These are phyloP conservation scores for Rhineura floridana DNA, from an alignment of 2,113 vertebrate genomes.

Conservation along the genomic window DNA sequence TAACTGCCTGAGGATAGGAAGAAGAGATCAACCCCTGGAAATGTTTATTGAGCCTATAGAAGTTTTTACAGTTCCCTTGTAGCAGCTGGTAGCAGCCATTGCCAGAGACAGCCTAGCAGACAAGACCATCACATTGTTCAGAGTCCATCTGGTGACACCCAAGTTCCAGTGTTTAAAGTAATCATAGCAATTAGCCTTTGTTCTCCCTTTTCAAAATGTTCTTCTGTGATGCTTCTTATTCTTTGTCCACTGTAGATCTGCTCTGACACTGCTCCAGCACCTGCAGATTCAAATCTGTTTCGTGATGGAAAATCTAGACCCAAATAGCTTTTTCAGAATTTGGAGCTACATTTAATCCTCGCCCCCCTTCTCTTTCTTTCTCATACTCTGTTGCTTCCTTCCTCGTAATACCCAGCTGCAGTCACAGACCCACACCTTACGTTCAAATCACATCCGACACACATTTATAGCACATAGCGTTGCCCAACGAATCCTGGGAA, in stretches of 20 bases:
- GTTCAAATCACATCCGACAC: too few species aligned
- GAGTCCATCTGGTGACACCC: background rate
- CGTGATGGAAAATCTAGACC: background rate
- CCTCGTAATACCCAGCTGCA: too few species aligned
- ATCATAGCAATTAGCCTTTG: too few species aligned
- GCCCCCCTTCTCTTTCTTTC: background rate
- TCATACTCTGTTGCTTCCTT: background rate
- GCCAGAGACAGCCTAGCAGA: background rate
- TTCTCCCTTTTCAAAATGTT: background rate
- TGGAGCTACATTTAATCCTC: background rate
- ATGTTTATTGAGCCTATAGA: background rate
- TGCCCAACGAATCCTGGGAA: too few species aligned
- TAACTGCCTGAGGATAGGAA: slow-evolving; percentile 1
- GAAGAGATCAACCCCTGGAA: background rate
- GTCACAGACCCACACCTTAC: too few species aligned
- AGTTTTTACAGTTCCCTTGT: background rate
- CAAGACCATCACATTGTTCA: background rate
- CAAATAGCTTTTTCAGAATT: background rate
- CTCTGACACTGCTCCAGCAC: background rate
- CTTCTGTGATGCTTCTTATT: background rate
- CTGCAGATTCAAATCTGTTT: background rate
- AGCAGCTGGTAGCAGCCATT: background rate
- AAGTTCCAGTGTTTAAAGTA: background rate
- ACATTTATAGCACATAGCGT: too few species aligned
- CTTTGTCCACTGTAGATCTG: background rate